Conservation (phyloP, 1,140 invertebrate genomes). For the Drosophila aff. region DNA sequence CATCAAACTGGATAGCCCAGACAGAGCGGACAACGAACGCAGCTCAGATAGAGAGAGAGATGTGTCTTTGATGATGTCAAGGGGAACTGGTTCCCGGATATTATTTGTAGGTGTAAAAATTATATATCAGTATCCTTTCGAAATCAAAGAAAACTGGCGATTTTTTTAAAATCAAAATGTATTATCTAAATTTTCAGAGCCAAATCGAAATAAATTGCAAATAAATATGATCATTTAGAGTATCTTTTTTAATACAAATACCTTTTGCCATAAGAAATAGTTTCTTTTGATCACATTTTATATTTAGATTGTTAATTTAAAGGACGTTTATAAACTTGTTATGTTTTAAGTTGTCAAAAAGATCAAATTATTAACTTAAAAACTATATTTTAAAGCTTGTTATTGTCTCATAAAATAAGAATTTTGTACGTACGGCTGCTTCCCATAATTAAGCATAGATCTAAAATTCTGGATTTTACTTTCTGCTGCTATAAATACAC, state of each 20-base stretch:
- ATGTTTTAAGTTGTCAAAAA: background rate
- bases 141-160: background rate
- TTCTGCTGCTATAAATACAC: background rate
- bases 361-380: background rate
- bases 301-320: background rate
- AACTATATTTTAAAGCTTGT: background rate
- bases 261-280: no score
- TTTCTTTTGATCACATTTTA: background rate
- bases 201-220: rapidly evolving
- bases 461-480: no score
- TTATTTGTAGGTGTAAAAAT: background rate
- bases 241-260: background rate
- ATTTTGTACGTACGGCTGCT: no score
- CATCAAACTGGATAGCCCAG: conserved; percentile 35
- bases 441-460: no score
- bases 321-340: background rate
- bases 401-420: no score
- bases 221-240: background rate
- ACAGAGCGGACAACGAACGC: conserved; percentile 6
- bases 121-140: background rate
- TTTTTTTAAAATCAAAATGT: background rate
- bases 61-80: conserved; percentile 5
- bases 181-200: background rate
- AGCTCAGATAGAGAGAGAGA: background rate
- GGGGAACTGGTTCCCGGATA: conserved; percentile 12